Conservation (phyloP, 2,113 vertebrate genomes). For the Brachirus orientalis region DNA sequence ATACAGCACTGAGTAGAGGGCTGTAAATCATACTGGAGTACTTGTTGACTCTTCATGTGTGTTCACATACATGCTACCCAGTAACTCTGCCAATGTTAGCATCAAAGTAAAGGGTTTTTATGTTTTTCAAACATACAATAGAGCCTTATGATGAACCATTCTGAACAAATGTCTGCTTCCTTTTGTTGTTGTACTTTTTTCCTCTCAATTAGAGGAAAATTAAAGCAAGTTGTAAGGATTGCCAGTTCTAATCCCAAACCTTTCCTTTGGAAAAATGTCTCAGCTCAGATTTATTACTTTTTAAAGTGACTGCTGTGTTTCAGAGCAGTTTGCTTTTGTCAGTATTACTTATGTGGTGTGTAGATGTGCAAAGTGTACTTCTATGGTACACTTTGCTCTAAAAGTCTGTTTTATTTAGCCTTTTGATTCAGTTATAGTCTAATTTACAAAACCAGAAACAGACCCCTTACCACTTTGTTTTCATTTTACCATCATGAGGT, state of each 20-base stretch:
- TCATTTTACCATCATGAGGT: neutral
- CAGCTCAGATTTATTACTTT: slow-evolving; percentile 10
- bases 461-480: neutral
- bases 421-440: neutral
- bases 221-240: neutral
- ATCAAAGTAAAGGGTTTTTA: neutral
- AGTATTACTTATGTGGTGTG: slow-evolving; percentile 6
- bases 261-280: neutral
- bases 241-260: neutral
- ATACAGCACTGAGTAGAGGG: neutral
- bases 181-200: neutral
- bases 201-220: slow-evolving; percentile 7
- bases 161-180: neutral
- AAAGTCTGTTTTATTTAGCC: slow-evolving; percentile 1
- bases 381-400: slow-evolving; percentile 11
- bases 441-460: neutral
- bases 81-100: neutral
- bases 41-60: neutral
- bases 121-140: neutral
- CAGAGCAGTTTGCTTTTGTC: neutral
- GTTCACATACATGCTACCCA: slow-evolving; percentile 3
- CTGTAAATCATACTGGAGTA: slow-evolving; percentile 40
- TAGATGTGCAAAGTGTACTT: slow-evolving; percentile 1
- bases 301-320: slow-evolving; percentile 4
- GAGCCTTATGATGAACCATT: neutral